Percentiles rank a stretch among this genome's conserved stretches.
Conservation (phyloP, 2,113 vertebrate genomes). For the Python bivittatus region DNA sequence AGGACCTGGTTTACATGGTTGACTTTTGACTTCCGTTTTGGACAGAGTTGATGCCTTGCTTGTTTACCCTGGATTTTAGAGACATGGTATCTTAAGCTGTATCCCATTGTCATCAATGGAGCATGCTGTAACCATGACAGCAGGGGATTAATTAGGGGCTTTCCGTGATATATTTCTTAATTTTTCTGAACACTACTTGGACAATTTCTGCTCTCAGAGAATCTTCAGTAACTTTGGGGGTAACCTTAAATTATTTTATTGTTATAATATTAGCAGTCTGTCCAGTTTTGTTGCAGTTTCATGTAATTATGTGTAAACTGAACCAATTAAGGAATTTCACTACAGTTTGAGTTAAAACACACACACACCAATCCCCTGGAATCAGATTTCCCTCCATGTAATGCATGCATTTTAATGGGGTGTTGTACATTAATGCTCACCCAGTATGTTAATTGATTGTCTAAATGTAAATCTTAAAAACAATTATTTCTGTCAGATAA, state of each 20-base stretch:
- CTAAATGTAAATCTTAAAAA: constrained; percentile 58
- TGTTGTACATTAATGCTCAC: constrained; percentile 57
- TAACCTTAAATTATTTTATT: constrained; percentile 75
- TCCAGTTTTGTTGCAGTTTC: constrained; percentile 63
- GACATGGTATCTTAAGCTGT: constrained; percentile 56
- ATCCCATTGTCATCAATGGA: constrained; percentile 58
- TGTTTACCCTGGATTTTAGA: constrained; percentile 63
- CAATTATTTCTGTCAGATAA: constrained; percentile 62
- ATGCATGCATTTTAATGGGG: constrained; percentile 50
- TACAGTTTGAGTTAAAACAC: constrained; percentile 71
- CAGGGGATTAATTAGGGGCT: constrained; percentile 59
- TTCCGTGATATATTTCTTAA: constrained; percentile 67
- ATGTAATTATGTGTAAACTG: constrained; percentile 52
- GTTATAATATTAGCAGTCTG: constrained; percentile 68
- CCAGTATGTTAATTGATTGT: constrained; percentile 45
- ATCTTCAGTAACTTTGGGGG: constrained; percentile 59
- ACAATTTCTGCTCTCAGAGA: constrained; percentile 67
- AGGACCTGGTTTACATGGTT: constrained; percentile 49
- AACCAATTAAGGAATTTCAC: constrained; percentile 79
- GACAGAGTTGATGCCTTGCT: constrained; percentile 69
- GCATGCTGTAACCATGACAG: constrained; percentile 47
- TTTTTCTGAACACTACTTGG: constrained; percentile 78
- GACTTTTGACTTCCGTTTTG: constrained; percentile 52
- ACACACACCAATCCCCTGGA: constrained; percentile 30
- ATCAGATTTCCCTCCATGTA: constrained; percentile 58